Evolutionary conservation across 2,888 invertebrate genomes (phyloP), one percentile per base, ranked within the genome.

Genomic region (Noctua comes): DNA sequence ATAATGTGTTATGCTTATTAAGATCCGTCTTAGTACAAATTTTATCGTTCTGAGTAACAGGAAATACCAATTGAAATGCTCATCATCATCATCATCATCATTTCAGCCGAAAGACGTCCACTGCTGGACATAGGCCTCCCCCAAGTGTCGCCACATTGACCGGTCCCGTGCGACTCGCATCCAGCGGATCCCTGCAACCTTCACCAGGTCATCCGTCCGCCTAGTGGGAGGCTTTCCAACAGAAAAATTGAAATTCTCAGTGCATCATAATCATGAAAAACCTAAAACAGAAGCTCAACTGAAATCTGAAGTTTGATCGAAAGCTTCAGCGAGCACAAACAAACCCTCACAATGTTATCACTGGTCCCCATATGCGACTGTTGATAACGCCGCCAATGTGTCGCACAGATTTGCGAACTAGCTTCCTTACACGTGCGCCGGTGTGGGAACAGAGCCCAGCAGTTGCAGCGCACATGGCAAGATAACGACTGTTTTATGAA

Each of bases 371-470:
- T 92, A 88, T 91, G 90, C 87, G 69, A 75, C 88, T 62, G 76
- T 62, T 92, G 93, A 92, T 93, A 93, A 90, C 91, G 88, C 89
- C 84, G 84, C 79, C 95, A 96, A 96, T 95, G 92, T 96, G 96
- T 92, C 89, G 90, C 92, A 92, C 96, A 96, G 96, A 96, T 96
- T 96, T 95, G 96, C 96, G 91, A 91, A 90, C 89, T 89, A 86
- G 92, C 91, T 94, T 94, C 94, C 93, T 93, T 90, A 93, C 96
- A 96, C 96, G 95, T 96, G 96, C 93, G 90, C 88, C 90, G 92
- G 92, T 92, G 89, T 92, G 93, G 93, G 93, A 93, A 92, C 73
- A 68, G 76, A 54, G 80, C 69, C 82, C 86, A 84, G 90, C 90
- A 90, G 88, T 90, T 92, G 93, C 91, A 86, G 80, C 86, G 91